Percentiles rank a stretch among this genome's conserved stretches.
Conservation (phyloP, 2,797 vertebrate species). For the Coreius guichenoti region DNA sequence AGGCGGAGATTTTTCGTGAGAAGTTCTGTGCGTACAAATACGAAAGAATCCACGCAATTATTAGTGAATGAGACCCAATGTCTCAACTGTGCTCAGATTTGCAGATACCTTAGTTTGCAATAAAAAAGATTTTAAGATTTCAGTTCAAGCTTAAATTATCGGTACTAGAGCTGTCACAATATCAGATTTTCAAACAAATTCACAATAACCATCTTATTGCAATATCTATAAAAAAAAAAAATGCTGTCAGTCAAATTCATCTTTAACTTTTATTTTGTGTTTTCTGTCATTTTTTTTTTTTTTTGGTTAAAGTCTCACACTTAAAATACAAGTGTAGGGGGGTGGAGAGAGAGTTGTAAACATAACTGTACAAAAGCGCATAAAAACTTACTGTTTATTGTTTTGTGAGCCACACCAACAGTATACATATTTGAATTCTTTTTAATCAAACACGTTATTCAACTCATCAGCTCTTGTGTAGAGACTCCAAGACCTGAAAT, state of each 20-base stretch:
- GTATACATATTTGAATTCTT: background rate
- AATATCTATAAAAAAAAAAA: background rate
- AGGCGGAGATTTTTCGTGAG: too few relatives aligned
- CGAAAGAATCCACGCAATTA: too few relatives aligned
- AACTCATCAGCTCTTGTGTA: background rate
- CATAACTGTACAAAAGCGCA: background rate
- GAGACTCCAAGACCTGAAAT: background rate
- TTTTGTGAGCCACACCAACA: background rate
- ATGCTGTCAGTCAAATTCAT: background rate
- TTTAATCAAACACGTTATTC: background rate
- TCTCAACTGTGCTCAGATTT: background rate
- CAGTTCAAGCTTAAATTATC: background rate
- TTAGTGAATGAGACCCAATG: too few relatives aligned
- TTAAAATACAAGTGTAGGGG: background rate
- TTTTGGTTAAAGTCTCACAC: background rate
- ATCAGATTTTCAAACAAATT: background rate
- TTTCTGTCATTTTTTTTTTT: background rate
- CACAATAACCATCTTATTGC: background rate
- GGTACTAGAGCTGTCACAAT: background rate
- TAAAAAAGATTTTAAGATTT: background rate
- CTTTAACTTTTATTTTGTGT: background rate
- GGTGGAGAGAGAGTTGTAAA: background rate
- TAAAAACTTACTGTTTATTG: background rate
- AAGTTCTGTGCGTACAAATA: too few relatives aligned
- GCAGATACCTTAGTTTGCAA: background rate